Evolutionary conservation across 2,113 vertebrate genomes (phyloP).

Genomic region (Oreochromis niloticus): DNA sequence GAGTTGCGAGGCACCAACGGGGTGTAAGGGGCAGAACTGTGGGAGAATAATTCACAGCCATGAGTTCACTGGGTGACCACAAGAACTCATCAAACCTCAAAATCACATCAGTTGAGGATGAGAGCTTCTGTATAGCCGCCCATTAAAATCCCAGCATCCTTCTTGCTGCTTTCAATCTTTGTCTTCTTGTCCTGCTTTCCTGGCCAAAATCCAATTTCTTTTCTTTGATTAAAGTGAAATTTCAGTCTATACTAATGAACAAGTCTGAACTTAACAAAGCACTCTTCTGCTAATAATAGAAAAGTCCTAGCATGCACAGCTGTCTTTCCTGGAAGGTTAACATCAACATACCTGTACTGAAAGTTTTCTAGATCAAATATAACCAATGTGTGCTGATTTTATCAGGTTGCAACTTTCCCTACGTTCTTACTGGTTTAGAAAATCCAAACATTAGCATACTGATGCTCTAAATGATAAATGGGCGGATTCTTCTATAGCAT

Average conservation of each 20-base stretch:
- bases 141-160: slow-evolving; percentile 27
- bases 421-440: neutral
- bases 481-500: neutral
- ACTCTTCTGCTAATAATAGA: neutral
- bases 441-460: neutral
- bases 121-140: slow-evolving; percentile 37
- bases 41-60: slow-evolving; percentile 37
- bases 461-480: neutral
- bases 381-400: neutral
- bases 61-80: slow-evolving; percentile 25
- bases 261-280: neutral
- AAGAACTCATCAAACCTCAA: slow-evolving; percentile 52
- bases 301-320: neutral
- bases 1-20: neutral
- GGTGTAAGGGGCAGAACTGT: neutral
- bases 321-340: neutral
- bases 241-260: neutral
- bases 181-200: slow-evolving; percentile 21
- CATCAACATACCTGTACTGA: neutral
- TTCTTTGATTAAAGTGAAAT: neutral
- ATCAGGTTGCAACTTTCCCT: neutral
- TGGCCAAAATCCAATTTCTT: neutral
- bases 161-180: slow-evolving; percentile 32
- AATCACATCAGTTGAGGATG: slow-evolving; percentile 52
- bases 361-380: neutral